Evolutionary conservation across 2,888 invertebrate genomes (phyloP), one percentile per base, ranked within the genome.

Genomic region (Chydorus sphaericus): DNA sequence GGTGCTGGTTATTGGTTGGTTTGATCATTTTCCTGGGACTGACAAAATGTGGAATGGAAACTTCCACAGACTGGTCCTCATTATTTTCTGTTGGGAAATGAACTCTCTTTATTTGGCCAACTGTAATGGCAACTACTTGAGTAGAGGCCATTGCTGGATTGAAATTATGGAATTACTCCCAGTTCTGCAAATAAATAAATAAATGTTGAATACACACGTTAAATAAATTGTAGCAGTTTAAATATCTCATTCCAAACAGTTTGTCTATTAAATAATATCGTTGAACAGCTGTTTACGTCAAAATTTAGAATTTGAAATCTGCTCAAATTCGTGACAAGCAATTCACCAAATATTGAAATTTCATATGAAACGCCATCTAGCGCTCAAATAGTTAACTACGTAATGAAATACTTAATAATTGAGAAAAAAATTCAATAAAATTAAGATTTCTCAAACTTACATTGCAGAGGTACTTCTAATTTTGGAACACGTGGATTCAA

Each of bases 1-100:
- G 75, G 68, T 84, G 85, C 31, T 28, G 36, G 54, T n/a, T 44
- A 29, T 31, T 60, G 61, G 51, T 52, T 69, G 57, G 69, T 70
- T 53, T 70, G 66, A 30, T 69, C 64, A 56, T 62, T 63, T 28
- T 70, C 69, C 50, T 71, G 70, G 55, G 70, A 66, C 58, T 71
- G 70, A 56, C 54, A 54, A 54, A 54, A 20, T 44, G 44, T 44
- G 54, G 31, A 50, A 30, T 50, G 20, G 29, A 8, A 16, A 16
- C 10, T 3, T 50, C 31, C 3, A 18, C 50, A 16, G 50, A 20
- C 16, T 28, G 28, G 16, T 50, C n/a, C n/a, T n/a, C 44, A 44
- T 23, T 28, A 23, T 28, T 16, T 50, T 30, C 50, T n/a, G 50
- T 10, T 28, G 50, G 29, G 18, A 50, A 50, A 16, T 50, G 50